phyloP scores from a whole-genome alignment of 2,113 vertebrate genomes.

The Mobula hypostoma region DNA sequence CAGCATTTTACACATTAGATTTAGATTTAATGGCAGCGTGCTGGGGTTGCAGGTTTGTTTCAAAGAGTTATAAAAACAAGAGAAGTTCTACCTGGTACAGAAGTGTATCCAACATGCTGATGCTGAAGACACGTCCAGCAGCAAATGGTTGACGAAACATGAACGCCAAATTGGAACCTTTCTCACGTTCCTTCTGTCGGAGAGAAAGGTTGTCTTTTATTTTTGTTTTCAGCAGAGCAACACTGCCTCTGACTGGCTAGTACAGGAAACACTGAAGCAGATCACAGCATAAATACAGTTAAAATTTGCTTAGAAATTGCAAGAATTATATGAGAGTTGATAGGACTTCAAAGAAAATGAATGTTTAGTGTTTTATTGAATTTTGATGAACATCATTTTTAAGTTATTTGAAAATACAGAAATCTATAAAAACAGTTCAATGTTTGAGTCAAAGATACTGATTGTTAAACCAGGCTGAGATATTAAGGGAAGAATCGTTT shows the following conservation, averaged over 20 bases:
- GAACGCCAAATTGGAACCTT: constrained; percentile 75
- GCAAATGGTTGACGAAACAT: constrained; percentile 81
- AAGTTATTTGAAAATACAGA: neutral
- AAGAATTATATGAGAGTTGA: neutral
- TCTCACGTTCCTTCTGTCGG: constrained; percentile 74
- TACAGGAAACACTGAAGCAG: neutral
- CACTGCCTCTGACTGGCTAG: constrained; percentile 14
- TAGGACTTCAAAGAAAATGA: neutral
- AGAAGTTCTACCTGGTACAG: constrained; percentile 67
- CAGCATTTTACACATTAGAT: neutral
- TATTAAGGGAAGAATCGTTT: neutral
- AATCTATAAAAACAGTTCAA: neutral
- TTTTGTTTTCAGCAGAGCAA: constrained; percentile 21
- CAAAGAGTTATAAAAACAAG: neutral
- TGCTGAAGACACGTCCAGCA: constrained; percentile 75
- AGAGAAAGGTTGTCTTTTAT: neutral
- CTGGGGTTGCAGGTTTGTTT: neutral
- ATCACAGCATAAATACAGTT: neutral
- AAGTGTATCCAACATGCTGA: constrained; percentile 79
- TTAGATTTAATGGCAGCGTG: neutral
- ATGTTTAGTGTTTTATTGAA: neutral
- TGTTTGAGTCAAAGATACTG: neutral
- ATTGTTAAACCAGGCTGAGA: neutral
- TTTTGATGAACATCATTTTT: neutral
- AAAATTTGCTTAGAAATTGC: neutral